Evolutionary conservation across 2,797 vertebrate genomes (phyloP).

Genomic region (Characodon lateralis): DNA sequence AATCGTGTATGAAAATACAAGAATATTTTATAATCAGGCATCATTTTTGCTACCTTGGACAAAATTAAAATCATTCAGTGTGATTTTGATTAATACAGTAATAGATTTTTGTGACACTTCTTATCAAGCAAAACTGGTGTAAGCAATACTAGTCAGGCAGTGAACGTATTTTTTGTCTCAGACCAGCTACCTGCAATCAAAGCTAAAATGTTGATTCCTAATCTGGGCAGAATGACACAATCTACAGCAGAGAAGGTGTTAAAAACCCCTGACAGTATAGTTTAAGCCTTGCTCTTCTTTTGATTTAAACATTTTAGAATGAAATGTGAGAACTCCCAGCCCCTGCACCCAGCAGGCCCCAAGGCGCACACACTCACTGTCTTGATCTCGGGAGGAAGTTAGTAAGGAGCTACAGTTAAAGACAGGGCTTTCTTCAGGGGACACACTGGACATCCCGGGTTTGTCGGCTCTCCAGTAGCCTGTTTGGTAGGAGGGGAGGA

Average conservation of each 20-base stretch:
- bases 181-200: conserved; percentile 20
- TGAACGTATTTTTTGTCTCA: conserved; percentile 13
- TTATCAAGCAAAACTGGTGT: conserved; percentile 42
- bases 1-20: conserved; percentile 16
- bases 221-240: not conserved
- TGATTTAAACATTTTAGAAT: conserved; percentile 11
- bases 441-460: conserved; percentile 89
- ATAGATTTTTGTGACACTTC: conserved; percentile 33
- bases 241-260: not conserved
- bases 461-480: conserved; percentile 99
- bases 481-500: conserved; percentile 86
- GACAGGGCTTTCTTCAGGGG: conserved; percentile 89
- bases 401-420: conserved; percentile 98
- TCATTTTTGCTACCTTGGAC: conserved; percentile 18
- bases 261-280: not conserved
- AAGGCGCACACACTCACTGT: conserved; percentile 93
- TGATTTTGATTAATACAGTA: conserved; percentile 23
- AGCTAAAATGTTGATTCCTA: conserved; percentile 22
- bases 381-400: conserved; percentile 91
- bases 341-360: conserved; percentile 53
- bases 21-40: conserved; percentile 15
- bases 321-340: not conserved
- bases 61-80: conserved; percentile 27
- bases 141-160: conserved; percentile 26
- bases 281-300: conserved; percentile 16